Conservation (phyloP, 2,113 vertebrate species). For the Sitta europaea region DNA sequence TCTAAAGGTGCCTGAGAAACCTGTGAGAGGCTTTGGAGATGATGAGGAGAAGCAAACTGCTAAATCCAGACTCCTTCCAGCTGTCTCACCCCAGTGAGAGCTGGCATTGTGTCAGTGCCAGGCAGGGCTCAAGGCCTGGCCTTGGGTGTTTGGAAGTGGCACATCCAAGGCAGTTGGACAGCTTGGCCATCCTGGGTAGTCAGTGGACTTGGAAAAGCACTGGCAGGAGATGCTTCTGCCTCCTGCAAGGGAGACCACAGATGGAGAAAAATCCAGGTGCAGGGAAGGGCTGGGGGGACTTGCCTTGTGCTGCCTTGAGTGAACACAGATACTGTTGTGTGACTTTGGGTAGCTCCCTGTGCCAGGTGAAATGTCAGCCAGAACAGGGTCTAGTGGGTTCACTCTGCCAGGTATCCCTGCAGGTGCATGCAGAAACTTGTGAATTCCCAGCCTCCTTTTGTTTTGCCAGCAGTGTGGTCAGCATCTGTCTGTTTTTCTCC, state of each 20-base stretch:
- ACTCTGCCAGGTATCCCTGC: background rate
- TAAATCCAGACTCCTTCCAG: background rate
- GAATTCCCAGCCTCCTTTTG: background rate
- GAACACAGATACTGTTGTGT: background rate
- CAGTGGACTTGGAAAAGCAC: background rate
- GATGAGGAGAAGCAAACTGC: background rate
- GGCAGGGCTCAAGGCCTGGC: background rate
- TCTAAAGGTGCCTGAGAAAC: background rate
- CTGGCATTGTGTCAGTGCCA: background rate
- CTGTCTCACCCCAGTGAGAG: background rate
- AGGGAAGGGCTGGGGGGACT: background rate
- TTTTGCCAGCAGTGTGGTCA: background rate
- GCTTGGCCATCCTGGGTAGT: background rate
- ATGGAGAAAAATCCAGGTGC: background rate
- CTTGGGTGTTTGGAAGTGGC: background rate
- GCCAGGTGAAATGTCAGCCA: background rate
- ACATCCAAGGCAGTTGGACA: background rate
- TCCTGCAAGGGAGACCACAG: background rate
- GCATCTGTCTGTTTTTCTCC: background rate
- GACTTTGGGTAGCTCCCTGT: background rate
- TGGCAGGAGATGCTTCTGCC: background rate
- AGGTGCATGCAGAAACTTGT: background rate
- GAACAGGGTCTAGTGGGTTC: background rate
- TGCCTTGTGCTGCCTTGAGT: background rate
- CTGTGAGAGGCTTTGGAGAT: background rate